Evolutionary conservation across 2,797 vertebrate genomes (phyloP).

Genomic region (Dipus sagitta): DNA sequence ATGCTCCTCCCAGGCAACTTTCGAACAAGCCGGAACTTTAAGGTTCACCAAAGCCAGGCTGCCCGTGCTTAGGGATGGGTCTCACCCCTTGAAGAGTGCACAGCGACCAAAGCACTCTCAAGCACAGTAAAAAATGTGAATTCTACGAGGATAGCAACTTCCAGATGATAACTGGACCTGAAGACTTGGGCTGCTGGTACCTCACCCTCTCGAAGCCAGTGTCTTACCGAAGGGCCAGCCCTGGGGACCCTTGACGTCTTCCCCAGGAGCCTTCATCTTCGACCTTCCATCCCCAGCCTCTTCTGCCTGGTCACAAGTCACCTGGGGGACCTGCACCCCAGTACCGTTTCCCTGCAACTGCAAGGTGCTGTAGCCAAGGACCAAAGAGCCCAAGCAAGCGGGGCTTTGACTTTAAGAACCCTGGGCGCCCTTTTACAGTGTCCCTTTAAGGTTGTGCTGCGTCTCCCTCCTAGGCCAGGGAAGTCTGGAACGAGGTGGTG

Average conservation of each 20-base stretch:
- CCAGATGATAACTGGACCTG: neutral
- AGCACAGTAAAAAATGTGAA: fast-evolving
- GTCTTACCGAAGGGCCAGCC: neutral
- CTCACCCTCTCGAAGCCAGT: fast-evolving
- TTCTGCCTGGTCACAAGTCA: fast-evolving
- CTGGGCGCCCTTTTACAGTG: neutral
- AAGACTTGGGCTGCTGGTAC: neutral
- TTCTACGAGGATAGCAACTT: neutral
- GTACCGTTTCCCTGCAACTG: neutral
- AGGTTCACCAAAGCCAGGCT: neutral
- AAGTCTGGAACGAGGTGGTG: neutral
- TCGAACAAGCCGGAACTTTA: neutral
- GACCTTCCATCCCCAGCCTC: too few relatives aligned
- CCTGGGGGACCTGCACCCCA: fast-evolving
- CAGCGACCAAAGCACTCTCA: neutral
- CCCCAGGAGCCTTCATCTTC: neutral
- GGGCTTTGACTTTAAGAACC: neutral
- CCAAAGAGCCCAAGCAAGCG: neutral
- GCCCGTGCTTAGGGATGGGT: neutral
- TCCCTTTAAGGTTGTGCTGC: neutral
- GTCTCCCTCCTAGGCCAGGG: neutral
- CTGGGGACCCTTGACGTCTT: fast-evolving
- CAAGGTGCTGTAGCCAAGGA: fast-evolving
- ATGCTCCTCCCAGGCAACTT: neutral
- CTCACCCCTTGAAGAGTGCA: neutral